Evolutionary conservation across 1,140 invertebrate species (phyloP).

Genomic region (Cotesia glomerata): DNA sequence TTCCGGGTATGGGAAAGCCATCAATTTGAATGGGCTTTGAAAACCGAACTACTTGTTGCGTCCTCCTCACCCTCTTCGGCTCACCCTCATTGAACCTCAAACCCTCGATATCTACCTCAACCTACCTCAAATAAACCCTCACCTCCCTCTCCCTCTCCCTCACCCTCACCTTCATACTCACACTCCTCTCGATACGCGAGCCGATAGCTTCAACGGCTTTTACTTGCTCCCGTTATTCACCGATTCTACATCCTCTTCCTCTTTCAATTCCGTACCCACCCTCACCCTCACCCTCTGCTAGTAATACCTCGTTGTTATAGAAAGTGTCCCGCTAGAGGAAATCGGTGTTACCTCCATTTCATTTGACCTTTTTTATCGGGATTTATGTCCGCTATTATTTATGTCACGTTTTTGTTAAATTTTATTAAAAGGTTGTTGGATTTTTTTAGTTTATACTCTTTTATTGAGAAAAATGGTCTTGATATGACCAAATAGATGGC

Average conservation of each 20-base stretch:
- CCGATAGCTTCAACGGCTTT: constrained; percentile 60
- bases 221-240: neutral
- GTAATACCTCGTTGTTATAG: too few relatives aligned
- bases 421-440: too few relatives aligned
- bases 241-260: neutral
- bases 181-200: constrained; percentile 64
- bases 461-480: too few relatives aligned
- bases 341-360: neutral
- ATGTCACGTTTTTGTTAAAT: too few relatives aligned
- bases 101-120: neutral
- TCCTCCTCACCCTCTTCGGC: constrained; percentile 37
- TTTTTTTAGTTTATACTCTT: too few relatives aligned
- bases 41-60: constrained; percentile 66
- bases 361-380: neutral
- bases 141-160: constrained; percentile 26
- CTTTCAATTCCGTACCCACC: too few relatives aligned
- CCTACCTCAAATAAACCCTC: constrained; percentile 1
- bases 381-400: too few relatives aligned
- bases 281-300: neutral
- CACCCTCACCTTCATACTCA: constrained; percentile 43
- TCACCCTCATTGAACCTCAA: constrained; percentile 36
- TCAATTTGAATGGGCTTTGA: constrained; percentile 66
- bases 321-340: neutral
- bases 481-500: too few relatives aligned
- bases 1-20: constrained; percentile 66